Conservation (phyloP, 2,888 invertebrate species). For the Trichacis sp. region DNA sequence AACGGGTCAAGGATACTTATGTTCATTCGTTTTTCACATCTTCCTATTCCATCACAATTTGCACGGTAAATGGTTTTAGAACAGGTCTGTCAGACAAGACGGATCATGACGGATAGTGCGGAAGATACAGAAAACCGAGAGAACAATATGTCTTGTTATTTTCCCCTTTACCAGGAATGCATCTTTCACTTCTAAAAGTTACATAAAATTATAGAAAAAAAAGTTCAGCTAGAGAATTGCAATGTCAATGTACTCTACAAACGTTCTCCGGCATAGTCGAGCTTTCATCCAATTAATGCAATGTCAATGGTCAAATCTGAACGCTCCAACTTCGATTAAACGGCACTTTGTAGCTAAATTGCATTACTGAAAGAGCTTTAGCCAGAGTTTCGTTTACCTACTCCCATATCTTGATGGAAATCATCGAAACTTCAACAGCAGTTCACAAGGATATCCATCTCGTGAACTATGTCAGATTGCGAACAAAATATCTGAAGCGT, state of each 20-base stretch:
- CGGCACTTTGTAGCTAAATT: slow-evolving; percentile 30
- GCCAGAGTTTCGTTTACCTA: slow-evolving; percentile 25
- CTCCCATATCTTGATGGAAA: slow-evolving; percentile 28
- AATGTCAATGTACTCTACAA: too few species aligned
- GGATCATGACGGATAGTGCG: slow-evolving; percentile 25
- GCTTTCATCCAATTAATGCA: background rate
- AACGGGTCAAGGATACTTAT: background rate
- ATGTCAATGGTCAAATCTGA: slow-evolving; percentile 27
- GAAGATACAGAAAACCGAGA: slow-evolving; percentile 14
- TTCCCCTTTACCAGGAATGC: background rate
- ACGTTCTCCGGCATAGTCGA: background rate
- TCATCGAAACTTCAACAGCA: slow-evolving; percentile 37
- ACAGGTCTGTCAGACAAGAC: slow-evolving; percentile 20
- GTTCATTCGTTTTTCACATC: background rate
- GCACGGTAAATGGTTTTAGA: slow-evolving; percentile 18
- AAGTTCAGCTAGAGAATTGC: too few species aligned
- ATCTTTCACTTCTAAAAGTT: background rate
- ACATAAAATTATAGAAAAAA: too few species aligned
- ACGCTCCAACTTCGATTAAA: slow-evolving; percentile 38
- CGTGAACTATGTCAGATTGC: slow-evolving; percentile 28
- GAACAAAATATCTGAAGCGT: slow-evolving; percentile 16
- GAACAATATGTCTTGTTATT: slow-evolving; percentile 14
- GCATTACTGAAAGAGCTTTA: slow-evolving; percentile 25
- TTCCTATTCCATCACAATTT: slow-evolving; percentile 12
- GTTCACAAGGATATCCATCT: slow-evolving; percentile 38